These are phyloP conservation scores for Micrastur ruficollis DNA, from an alignment of 2,797 vertebrate genomes.

Conservation along the genomic window DNA sequence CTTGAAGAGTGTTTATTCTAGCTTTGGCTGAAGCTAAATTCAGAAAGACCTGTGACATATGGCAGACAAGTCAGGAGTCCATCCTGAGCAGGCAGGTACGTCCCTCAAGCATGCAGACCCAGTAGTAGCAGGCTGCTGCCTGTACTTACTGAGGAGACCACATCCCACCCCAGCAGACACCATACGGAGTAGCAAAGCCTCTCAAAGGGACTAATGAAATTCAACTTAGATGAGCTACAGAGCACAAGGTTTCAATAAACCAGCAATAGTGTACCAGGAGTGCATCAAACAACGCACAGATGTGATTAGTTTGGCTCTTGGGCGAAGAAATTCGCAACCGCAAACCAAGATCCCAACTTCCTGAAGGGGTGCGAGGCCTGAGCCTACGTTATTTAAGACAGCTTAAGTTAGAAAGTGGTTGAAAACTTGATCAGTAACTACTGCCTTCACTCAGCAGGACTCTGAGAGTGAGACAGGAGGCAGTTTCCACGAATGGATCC, in stretches of 20 bases:
- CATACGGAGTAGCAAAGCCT: not conserved
- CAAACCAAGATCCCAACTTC: not conserved
- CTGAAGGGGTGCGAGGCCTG: not conserved
- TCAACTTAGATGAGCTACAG: not conserved
- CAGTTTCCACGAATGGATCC: not conserved
- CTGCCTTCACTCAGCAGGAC: not conserved
- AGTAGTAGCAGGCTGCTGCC: not conserved
- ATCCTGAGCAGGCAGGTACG: not conserved
- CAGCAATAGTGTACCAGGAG: fast-evolving
- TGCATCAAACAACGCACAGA: not conserved
- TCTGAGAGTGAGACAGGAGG: too few relatives aligned
- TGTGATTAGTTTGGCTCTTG: not conserved
- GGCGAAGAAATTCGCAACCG: not conserved
- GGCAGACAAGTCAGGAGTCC: not conserved
- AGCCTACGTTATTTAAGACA: not conserved
- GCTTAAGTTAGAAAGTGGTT: not conserved
- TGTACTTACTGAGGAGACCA: not conserved
- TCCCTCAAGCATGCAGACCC: fast-evolving
- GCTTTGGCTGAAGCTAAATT: not conserved
- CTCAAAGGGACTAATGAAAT: too few relatives aligned
- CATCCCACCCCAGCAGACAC: not conserved
- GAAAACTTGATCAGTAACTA: not conserved
- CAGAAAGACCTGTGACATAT: not conserved
- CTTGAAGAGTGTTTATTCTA: too few relatives aligned
- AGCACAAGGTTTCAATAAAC: not conserved